These are phyloP conservation scores for Oscheius myriophilus DNA, from an alignment of 2,888 invertebrate species.

Conservation along the genomic window DNA sequence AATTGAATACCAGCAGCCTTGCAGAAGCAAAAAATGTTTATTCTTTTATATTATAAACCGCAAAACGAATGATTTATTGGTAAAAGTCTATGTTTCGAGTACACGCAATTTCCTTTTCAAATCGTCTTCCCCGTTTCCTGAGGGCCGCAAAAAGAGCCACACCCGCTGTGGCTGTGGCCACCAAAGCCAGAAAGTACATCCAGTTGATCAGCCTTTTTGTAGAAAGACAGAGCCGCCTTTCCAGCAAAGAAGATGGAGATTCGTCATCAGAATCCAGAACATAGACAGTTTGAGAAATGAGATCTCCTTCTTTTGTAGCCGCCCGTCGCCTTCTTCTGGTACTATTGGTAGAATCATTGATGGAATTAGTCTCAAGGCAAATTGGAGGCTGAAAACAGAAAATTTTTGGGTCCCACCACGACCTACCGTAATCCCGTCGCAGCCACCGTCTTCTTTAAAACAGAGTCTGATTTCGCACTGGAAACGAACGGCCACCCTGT, in stretches of 20 bases:
- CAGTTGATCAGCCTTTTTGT: slow-evolving; percentile 8
- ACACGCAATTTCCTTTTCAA: not conserved
- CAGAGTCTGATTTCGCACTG: slow-evolving; percentile 70
- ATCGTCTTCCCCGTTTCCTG: slow-evolving; percentile 2
- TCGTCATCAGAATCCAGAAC: slow-evolving; percentile 59
- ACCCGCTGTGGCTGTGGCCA: not conserved
- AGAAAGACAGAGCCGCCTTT: slow-evolving; percentile 12
- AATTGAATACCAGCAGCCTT: too few relatives aligned
- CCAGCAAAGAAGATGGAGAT: not conserved
- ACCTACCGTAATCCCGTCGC: slow-evolving; percentile 66
- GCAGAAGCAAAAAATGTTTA: too few relatives aligned
- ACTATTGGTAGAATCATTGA: not conserved
- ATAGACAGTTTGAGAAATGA: slow-evolving; percentile 68
- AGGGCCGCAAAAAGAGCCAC: not conserved
- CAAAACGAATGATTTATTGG: too few relatives aligned
- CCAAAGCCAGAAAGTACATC: slow-evolving; percentile 5
- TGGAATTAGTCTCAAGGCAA: slow-evolving; percentile 29
- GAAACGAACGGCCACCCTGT: slow-evolving; percentile 69
- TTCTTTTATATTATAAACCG: too few relatives aligned
- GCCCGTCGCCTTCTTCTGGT: not conserved
- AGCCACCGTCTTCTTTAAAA: slow-evolving; percentile 68
- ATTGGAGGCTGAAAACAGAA: slow-evolving; percentile 43
- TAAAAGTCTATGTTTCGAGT: slow-evolving; percentile 12
- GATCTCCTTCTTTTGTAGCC: slow-evolving; percentile 58
- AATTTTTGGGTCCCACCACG: not conserved